A percentile compares a stretch with the other conserved stretches of the same genome.
Evolutionary conservation across 2,113 vertebrate genomes (phyloP).

Genomic region (Aptenodytes forsteri): DNA sequence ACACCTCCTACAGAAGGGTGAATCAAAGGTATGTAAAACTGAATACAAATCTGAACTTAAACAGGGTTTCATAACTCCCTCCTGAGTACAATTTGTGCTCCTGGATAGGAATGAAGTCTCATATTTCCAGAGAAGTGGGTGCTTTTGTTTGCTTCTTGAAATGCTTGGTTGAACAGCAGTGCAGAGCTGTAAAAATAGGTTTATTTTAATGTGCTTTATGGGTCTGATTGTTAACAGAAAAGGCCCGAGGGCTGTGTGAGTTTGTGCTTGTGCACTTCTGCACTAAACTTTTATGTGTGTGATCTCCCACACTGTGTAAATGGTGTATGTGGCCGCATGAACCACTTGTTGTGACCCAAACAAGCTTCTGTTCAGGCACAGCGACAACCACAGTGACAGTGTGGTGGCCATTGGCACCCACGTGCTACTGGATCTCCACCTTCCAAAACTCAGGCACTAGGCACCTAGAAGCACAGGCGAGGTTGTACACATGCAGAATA

Average conservation of each 20-base stretch:
- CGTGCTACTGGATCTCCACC: neutral
- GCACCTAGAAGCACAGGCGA: rapidly evolving
- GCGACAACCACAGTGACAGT: neutral
- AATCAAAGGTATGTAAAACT: constrained; percentile 50
- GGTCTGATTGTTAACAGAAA: constrained; percentile 64
- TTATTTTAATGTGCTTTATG: constrained; percentile 63
- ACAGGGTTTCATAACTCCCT: constrained; percentile 25
- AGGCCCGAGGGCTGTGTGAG: constrained; percentile 1
- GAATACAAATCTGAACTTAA: constrained; percentile 57
- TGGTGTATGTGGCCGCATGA: neutral
- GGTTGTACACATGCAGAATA: neutral
- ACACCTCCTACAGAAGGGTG: neutral
- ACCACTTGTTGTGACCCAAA: neutral
- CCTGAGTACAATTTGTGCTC: constrained; percentile 31
- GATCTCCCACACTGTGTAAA: constrained; percentile 20
- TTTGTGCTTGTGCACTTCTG: constrained; percentile 39
- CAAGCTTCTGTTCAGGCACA: constrained; percentile 17
- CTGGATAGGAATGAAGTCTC: constrained; percentile 36
- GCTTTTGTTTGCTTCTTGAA: constrained; percentile 58
- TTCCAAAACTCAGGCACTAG: neutral
- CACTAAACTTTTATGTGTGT: constrained; percentile 21
- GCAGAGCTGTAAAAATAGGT: constrained; percentile 58
- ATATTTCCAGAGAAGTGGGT: constrained; percentile 48
- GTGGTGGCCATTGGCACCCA: neutral
- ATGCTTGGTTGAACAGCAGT: constrained; percentile 55